These are phyloP conservation scores for Tyto alba DNA, from an alignment of 2,113 vertebrate genomes.

Conservation along the genomic window DNA sequence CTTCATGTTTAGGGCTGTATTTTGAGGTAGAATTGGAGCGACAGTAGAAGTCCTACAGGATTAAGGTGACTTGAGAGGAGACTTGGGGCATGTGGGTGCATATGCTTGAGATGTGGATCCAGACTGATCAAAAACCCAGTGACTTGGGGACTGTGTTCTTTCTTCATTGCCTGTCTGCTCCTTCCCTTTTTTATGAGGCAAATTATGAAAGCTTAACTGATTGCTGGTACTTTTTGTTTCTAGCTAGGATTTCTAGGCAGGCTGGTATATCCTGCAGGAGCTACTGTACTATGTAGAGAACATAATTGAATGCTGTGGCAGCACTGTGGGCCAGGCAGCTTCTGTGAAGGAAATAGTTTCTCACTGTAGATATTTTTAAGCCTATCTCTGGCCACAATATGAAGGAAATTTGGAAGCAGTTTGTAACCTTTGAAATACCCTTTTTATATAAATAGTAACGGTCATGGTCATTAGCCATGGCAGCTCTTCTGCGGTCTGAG, in stretches of 20 bases:
- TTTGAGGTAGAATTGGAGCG: background rate
- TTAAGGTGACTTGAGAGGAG: background rate
- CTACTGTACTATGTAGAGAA: background rate
- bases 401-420: background rate
- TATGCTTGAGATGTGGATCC: background rate
- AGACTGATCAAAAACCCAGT: background rate
- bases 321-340: background rate
- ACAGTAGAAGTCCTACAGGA: background rate
- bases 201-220: background rate
- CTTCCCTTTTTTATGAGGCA: background rate
- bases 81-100: background rate
- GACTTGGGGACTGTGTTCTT: background rate
- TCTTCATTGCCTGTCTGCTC: background rate
- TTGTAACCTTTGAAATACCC: background rate
- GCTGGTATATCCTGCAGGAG: background rate
- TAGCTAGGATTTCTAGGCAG: background rate
- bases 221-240: background rate
- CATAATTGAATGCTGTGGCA: background rate
- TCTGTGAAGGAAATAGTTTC: background rate
- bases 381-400: background rate
- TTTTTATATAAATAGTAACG: background rate
- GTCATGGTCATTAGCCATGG: background rate
- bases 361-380: constrained; percentile 7
- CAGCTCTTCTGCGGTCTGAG: background rate
- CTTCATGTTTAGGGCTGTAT: background rate